Evolutionary conservation across 2,888 invertebrate species (phyloP).

Genomic region (Drosophila limbata): DNA sequence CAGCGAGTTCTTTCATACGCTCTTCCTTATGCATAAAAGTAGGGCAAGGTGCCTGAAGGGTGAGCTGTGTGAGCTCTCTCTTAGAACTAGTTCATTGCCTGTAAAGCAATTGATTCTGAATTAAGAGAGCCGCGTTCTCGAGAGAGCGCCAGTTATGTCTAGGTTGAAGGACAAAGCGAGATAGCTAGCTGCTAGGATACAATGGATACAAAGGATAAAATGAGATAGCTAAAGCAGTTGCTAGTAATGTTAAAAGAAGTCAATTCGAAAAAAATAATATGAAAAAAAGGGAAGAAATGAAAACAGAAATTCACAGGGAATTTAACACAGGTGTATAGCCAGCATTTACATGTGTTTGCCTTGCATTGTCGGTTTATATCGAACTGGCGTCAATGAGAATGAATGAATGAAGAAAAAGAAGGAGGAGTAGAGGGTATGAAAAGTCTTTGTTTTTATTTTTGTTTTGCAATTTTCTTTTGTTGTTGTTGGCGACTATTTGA

Average conservation of each 20-base stretch:
- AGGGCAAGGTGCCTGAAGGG: constrained; percentile 56
- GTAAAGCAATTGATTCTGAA: background rate
- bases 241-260: background rate
- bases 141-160: too few species aligned
- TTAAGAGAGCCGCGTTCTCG: too few species aligned
- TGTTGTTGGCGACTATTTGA: constrained; percentile 48
- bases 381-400: constrained; percentile 50
- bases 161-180: background rate
- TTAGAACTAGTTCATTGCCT: background rate
- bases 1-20: background rate
- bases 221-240: background rate
- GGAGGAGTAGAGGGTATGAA: constrained; percentile 5
- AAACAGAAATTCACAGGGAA: background rate
- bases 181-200: background rate
- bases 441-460: constrained; percentile 9
- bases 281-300: too few species aligned
- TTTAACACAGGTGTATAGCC: background rate
- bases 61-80: background rate
- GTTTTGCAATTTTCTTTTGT: constrained; percentile 14
- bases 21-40: constrained; percentile 35
- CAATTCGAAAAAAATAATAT: background rate
- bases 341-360: constrained; percentile 16
- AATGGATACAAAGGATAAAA: background rate
- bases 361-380: background rate
- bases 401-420: constrained; percentile 10